Evolutionary conservation across 2,888 invertebrate species (phyloP), one percentile per base, ranked within the genome.

Genomic region (Himalopsyche kuldschensis): DNA sequence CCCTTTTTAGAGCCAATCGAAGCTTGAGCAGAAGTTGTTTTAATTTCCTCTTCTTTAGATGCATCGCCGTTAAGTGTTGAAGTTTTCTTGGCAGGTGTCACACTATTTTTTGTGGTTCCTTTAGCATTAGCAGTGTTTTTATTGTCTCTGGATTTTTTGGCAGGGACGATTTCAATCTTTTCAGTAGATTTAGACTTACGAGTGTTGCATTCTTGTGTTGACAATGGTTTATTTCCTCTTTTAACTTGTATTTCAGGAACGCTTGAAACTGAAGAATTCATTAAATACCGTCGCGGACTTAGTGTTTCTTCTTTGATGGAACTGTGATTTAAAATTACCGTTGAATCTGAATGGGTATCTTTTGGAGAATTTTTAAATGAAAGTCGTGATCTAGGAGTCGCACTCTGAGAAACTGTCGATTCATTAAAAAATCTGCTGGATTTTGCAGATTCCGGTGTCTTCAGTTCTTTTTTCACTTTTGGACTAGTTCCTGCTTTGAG

Each of bases 151-250:
- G 20, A 27, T 17, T 17, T 77, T 77, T 77, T 41, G n/a, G 20
- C 15, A n/a, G 35, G 41, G 89, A 89, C 88, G 89, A 89, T 69
- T 24, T 35, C n/a, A 35, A 27, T 80, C 87, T 88, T 89, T 17
- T 87, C 88, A 76, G 79, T 85, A 30, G 31, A 87, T 86, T 84
- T 89, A 87, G 77, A 88, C 88, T 87, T 80, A 75, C 89, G 89
- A 78, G 88, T 47, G 88, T 87, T 80, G 88, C 88, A 80, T 88
- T 89, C 31, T 81, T 89, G n/a, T 79, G 47, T 27, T 30, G 63
- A 79, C 41, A 41, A 87, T 20, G 30, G 46, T 41, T 35, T 24
- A 31, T 30, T 75, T 35, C 46, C n/a, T 35, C n/a, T 41, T 35
- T 20, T 11, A n/a, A 78, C 11, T 24, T 47, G 35, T 78, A 11